Percentiles rank a stretch among this genome's conserved stretches.
Conservation (phyloP, 1,140 invertebrate species). For the Drosophila athabasca region DNA sequence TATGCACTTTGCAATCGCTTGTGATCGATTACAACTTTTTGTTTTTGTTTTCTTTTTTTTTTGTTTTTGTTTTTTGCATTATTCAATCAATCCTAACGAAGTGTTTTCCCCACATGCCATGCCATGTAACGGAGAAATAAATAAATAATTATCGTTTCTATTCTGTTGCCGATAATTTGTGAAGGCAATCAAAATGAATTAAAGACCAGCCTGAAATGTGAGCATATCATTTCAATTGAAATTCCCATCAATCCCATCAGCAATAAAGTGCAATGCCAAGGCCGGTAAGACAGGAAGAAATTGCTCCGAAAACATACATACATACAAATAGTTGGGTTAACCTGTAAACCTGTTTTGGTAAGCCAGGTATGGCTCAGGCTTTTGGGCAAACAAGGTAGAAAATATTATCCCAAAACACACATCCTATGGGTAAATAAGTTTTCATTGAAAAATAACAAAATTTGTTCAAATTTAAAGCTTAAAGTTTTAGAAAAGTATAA, state of each 20-base stretch:
- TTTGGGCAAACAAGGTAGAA: not conserved
- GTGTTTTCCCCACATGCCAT: constrained; percentile 12
- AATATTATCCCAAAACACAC: too few species aligned
- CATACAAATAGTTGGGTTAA: constrained; percentile 4
- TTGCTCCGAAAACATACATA: not conserved
- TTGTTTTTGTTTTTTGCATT: constrained; percentile 12
- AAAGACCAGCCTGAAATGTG: constrained; percentile 20
- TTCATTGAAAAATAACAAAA: too few species aligned
- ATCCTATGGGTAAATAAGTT: too few species aligned
- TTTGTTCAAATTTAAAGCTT: too few species aligned
- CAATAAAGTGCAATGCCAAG: constrained; percentile 35
- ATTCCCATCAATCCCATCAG: constrained; percentile 1
- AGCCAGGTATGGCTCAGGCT: too few species aligned
- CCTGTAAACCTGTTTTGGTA: not conserved
- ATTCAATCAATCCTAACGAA: constrained; percentile 36
- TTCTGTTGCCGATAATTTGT: not conserved
- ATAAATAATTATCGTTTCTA: constrained; percentile 21
- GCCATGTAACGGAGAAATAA: constrained; percentile 5
- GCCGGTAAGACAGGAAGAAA: not conserved
- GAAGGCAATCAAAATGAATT: constrained; percentile 46
- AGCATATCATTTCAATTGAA: constrained; percentile 36
- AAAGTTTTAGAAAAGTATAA: too few species aligned
- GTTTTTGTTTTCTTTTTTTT: too few species aligned
- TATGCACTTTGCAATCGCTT: constrained; percentile 9
- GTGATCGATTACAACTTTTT: constrained; percentile 22